phyloP scores from a whole-genome alignment of 1,140 invertebrate genomes.

The Pissodes strobi region DNA sequence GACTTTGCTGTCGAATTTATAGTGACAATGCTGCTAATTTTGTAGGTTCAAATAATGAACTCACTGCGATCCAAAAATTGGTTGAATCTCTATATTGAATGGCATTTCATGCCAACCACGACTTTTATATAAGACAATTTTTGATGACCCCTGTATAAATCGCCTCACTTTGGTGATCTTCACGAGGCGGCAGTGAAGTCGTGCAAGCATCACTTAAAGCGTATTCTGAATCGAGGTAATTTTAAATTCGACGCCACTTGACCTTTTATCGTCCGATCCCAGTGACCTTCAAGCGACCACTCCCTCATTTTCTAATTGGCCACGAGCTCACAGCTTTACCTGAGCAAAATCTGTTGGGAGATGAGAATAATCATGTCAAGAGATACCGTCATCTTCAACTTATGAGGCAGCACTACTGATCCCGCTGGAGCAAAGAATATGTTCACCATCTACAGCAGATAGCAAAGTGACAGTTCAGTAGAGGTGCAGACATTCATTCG shows the following conservation, averaged over 20 bases:
- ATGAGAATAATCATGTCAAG: slow-evolving; percentile 22
- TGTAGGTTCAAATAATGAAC: slow-evolving; percentile 12
- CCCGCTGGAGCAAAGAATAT: slow-evolving; percentile 40
- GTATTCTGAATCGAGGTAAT: slow-evolving; percentile 46
- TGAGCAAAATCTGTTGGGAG: slow-evolving; percentile 37
- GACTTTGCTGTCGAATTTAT: slow-evolving; percentile 41
- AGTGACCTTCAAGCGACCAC: slow-evolving; percentile 45
- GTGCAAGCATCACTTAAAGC: slow-evolving; percentile 35
- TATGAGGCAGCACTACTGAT: slow-evolving; percentile 40
- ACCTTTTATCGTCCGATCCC: slow-evolving; percentile 38
- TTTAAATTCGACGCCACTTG: slow-evolving; percentile 44
- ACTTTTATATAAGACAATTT: no score
- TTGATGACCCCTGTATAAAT: no score
- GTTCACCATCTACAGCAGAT: slow-evolving; percentile 35
- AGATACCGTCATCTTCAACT: slow-evolving; percentile 43
- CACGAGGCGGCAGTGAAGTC: slow-evolving; percentile 51
- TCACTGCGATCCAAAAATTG: slow-evolving; percentile 7
- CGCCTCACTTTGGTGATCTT: slow-evolving; percentile 51
- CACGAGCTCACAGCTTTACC: slow-evolving; percentile 48
- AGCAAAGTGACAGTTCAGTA: slow-evolving; percentile 29
- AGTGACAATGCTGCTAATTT: slow-evolving; percentile 33
- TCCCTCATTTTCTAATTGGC: slow-evolving; percentile 50
- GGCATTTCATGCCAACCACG: slow-evolving; percentile 55
- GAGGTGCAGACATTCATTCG: no score
- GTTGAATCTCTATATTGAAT: slow-evolving; percentile 31